Percentiles rank a stretch among this genome's conserved stretches.
Conservation (phyloP, 2,113 vertebrate species). For the Oplegnathus fasciatus region DNA sequence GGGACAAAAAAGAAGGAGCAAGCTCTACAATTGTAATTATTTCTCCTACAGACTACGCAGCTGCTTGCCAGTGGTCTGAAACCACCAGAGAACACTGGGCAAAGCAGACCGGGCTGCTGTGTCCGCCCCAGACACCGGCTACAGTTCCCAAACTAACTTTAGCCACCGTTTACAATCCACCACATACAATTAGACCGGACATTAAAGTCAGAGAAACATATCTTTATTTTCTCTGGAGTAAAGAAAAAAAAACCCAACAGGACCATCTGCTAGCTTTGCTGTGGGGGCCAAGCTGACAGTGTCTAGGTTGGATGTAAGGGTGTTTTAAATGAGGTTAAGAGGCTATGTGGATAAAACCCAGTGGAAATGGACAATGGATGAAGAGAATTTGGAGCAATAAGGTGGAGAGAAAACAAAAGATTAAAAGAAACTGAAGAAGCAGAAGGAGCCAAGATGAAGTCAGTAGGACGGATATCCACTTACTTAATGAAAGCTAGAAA, state of each 20-base stretch:
- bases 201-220: slow-evolving; percentile 72
- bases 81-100: slow-evolving; percentile 71
- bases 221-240: slow-evolving; percentile 70
- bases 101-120: slow-evolving; percentile 43
- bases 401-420: slow-evolving; percentile 11
- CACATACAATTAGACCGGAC: slow-evolving; percentile 78
- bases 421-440: slow-evolving; percentile 6
- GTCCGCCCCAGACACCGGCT: slow-evolving; percentile 70
- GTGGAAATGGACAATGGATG: slow-evolving; percentile 25
- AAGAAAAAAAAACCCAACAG: slow-evolving; percentile 29
- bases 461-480: slow-evolving; percentile 44
- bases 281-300: slow-evolving; percentile 38
- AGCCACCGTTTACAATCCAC: slow-evolving; percentile 77
- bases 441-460: slow-evolving; percentile 47
- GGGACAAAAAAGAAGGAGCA: slow-evolving; percentile 41
- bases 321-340: slow-evolving; percentile 29
- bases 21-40: slow-evolving; percentile 77
- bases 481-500: slow-evolving; percentile 30
- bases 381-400: slow-evolving; percentile 9
- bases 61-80: slow-evolving; percentile 71
- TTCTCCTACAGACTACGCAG: slow-evolving; percentile 66
- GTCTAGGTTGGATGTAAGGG: slow-evolving; percentile 15
- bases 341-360: slow-evolving; percentile 6
- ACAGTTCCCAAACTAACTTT: slow-evolving; percentile 79
- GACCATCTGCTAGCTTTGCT: slow-evolving; percentile 40